Percentiles rank a stretch among this genome's conserved stretches.
phyloP scores from a whole-genome alignment of 2,797 vertebrate genomes.

The Rousettus madagascariensis region DNA sequence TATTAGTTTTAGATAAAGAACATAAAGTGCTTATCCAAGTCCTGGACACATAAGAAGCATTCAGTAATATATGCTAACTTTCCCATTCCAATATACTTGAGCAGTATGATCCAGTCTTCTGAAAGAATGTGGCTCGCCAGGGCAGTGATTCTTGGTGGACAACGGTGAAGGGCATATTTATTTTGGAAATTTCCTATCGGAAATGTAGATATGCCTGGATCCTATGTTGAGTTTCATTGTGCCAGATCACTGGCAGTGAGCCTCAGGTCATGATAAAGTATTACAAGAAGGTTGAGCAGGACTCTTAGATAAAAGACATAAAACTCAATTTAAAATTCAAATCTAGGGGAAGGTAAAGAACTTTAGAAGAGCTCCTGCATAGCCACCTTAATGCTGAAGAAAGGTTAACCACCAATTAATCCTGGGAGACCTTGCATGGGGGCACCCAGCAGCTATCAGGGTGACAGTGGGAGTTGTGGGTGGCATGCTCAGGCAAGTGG shows the following conservation, averaged over 20 bases:
- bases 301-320: not conserved
- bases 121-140: not conserved
- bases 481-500: not conserved
- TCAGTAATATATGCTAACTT: not conserved
- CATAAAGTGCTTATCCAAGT: not conserved
- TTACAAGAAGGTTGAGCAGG: not conserved
- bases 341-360: not conserved
- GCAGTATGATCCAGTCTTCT: not conserved
- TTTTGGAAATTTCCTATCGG: not conserved
- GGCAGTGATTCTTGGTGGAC: not conserved
- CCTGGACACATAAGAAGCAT: not conserved
- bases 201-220: not conserved
- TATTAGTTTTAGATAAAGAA: not conserved
- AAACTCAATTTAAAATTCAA: not conserved
- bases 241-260: not conserved
- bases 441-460: not conserved
- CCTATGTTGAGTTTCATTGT: not conserved
- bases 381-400: not conserved
- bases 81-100: not conserved
- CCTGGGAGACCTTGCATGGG: not conserved
- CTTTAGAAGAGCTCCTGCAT: not conserved
- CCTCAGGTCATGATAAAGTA: not conserved
- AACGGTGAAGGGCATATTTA: not conserved
- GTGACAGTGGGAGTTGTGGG: not conserved
- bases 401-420: not conserved